These are phyloP conservation scores for Chinchilla lanigera DNA, from an alignment of 2,113 vertebrate species.

Conservation along the genomic window DNA sequence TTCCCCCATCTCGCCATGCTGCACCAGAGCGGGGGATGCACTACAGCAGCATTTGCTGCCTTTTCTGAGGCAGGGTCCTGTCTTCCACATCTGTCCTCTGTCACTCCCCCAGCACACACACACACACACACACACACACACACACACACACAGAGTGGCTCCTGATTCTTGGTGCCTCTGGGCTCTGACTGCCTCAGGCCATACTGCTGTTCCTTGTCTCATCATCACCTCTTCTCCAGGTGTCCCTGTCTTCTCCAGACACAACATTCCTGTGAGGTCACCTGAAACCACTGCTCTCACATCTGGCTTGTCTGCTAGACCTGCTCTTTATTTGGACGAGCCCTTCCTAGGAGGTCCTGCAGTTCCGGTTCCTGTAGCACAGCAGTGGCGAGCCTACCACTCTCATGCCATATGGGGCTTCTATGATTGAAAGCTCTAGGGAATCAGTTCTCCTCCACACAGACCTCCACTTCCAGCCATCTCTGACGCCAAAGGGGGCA, in stretches of 20 bases:
- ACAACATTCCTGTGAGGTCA: neutral
- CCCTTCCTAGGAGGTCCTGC: neutral
- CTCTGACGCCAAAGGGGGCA: neutral
- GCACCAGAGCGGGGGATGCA: too few species aligned
- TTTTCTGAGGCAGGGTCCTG: neutral
- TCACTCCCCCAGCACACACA: too few species aligned
- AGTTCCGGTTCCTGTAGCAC: neutral
- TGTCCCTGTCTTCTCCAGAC: neutral
- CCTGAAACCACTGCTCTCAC: neutral
- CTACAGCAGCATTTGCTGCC: neutral
- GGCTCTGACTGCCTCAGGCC: rapidly evolving
- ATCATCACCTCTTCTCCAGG: neutral
- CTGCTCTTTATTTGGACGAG: neutral
- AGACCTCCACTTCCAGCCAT: neutral
- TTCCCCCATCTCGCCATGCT: too few species aligned
- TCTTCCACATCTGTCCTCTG: too few species aligned
- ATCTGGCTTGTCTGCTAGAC: neutral
- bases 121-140: neutral
- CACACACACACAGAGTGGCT: rapidly evolving
- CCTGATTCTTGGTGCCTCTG: neutral
- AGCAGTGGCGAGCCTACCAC: too few species aligned
- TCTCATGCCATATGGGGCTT: neutral
- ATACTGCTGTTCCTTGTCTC: neutral
- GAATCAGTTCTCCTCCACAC: neutral
- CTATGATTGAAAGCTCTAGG: neutral